A percentile compares a stretch with the other conserved stretches of the same genome.
These are phyloP conservation scores for Drosophila prosaltans DNA, from an alignment of 1,140 invertebrate species.

Conservation along the genomic window DNA sequence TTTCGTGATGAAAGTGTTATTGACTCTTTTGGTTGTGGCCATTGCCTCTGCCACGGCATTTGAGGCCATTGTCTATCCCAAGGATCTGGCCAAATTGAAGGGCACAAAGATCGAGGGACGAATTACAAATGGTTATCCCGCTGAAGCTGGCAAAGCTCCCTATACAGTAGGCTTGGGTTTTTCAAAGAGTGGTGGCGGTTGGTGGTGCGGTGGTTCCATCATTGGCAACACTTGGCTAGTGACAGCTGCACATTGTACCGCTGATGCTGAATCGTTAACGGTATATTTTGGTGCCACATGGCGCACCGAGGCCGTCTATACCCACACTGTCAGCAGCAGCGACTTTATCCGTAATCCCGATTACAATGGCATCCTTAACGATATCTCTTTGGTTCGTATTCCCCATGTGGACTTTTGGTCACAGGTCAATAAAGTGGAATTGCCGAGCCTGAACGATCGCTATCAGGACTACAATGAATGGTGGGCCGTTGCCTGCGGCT, in stretches of 20 bases:
- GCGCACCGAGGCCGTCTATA: constrained; percentile 38
- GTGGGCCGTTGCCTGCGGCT: constrained; percentile 43
- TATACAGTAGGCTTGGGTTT: constrained; percentile 83
- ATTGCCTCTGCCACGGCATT: constrained; percentile 4
- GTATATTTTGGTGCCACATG: constrained; percentile 53
- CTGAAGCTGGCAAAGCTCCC: constrained; percentile 82
- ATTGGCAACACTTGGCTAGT: constrained; percentile 84
- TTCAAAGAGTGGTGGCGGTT: constrained; percentile 64
- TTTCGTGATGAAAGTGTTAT: constrained; percentile 2
- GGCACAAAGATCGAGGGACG: constrained; percentile 1
- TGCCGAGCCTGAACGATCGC: constrained; percentile 34
- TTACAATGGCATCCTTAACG: constrained; percentile 32
- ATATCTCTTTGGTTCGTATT: constrained; percentile 37
- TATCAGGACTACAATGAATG: constrained; percentile 21
- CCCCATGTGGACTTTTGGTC: constrained; percentile 35
- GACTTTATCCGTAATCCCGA: constrained; percentile 32
- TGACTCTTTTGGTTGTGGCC: neutral
- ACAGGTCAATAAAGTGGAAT: constrained; percentile 36
- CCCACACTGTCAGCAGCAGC: constrained; percentile 29
- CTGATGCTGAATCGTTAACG: constrained; percentile 21
- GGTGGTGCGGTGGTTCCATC: constrained; percentile 83
- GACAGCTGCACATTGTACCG: constrained; percentile 85
- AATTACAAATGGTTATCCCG: constrained; percentile 48
- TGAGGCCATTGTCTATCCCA: constrained; percentile 31
- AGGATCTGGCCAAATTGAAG: constrained; percentile 47